Evolutionary conservation across 53 echinoderm and acorn worm genomes (phyloP), one percentile per base, ranked within the genome.

Genomic region (Henricia sp.): DNA sequence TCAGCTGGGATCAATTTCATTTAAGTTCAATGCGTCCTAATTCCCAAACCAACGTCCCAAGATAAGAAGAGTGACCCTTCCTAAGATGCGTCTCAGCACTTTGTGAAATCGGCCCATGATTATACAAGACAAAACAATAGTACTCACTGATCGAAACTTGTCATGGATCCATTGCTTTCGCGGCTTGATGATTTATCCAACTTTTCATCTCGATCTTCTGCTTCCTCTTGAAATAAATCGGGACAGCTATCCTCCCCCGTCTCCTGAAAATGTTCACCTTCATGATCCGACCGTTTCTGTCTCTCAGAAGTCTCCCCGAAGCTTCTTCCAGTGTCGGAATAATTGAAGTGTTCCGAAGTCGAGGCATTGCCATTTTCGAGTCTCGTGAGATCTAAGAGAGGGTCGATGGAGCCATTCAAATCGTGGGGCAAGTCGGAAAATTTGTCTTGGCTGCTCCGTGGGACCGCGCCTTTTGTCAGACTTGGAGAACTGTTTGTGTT

Each of bases 331-430:
- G 4, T 64, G 26, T 67, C 63, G 12, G 75, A 71, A 52, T 14
- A 30, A 35, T 38, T 26, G 19, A 16, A 16, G 29, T 67, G 35
- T 27, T 37, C 2, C 32, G 35, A 3, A 8, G 39, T 20, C 11
- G n/a, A n/a, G n/a, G n/a, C n/a, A n/a, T n/a, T n/a, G n/a, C n/a
- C n/a, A n/a, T n/a, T n/a, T 19, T 90, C 85, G n/a, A 68, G 28
- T 12, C 76, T 19, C 8, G 68, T 84, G 9, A 82, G 40, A 42
- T 90, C 86, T 41, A 86, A 40, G 12, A 86, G 35, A 12, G 86
- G 82, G 82, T 82, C 90, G 2, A 90, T 20, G 6, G 85, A 77
- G 1, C 80, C 90, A 51, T 86, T 90, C 64, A 90, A 53, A 4
- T 77, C 76, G 11, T 57, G 67, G 2, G 67, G 57, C 29, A 68